A percentile compares a stretch with the other conserved stretches of the same genome.
Evolutionary conservation across 2,113 vertebrate genomes (phyloP).

Genomic region (Dryoscopus gambensis): DNA sequence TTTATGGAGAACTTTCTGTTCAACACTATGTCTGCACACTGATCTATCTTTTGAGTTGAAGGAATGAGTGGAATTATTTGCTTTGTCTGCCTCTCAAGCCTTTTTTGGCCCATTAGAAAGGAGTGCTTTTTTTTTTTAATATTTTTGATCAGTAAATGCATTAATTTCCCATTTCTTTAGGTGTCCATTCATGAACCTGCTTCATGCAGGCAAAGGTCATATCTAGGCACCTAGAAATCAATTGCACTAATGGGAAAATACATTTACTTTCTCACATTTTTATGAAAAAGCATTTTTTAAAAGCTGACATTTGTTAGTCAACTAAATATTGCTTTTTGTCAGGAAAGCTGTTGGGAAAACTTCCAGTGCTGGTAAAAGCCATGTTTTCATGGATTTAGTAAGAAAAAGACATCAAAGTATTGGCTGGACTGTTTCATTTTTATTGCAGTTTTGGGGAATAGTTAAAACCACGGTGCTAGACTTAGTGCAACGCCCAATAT

Average conservation of each 20-base stretch:
- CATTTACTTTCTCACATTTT: not conserved
- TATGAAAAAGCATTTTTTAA: not conserved
- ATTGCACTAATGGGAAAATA: not conserved
- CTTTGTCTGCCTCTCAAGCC: conserved; percentile 61
- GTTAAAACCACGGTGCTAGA: not conserved
- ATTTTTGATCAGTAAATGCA: conserved; percentile 7
- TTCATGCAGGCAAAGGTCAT: not conserved
- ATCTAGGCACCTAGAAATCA: not conserved
- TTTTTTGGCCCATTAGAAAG: conserved; percentile 30
- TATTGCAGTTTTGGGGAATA: not conserved
- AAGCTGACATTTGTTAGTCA: not conserved
- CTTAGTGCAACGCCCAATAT: not conserved
- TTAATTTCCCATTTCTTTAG: conserved; percentile 9
- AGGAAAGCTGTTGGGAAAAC: not conserved
- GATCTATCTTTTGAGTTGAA: conserved; percentile 55
- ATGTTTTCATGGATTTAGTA: conserved; percentile 8
- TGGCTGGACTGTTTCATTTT: not conserved
- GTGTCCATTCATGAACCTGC: not conserved
- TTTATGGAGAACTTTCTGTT: conserved; percentile 42
- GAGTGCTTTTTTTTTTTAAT: not conserved
- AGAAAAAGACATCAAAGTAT: conserved; percentile 22
- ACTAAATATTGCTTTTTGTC: not conserved
- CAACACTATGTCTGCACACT: conserved; percentile 9
- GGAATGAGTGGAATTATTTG: conserved; percentile 75
- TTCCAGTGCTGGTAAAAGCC: not conserved